Evolutionary conservation across 2,888 invertebrate genomes (phyloP), one percentile per base, ranked within the genome.

Genomic region (Euphydryas editha): DNA sequence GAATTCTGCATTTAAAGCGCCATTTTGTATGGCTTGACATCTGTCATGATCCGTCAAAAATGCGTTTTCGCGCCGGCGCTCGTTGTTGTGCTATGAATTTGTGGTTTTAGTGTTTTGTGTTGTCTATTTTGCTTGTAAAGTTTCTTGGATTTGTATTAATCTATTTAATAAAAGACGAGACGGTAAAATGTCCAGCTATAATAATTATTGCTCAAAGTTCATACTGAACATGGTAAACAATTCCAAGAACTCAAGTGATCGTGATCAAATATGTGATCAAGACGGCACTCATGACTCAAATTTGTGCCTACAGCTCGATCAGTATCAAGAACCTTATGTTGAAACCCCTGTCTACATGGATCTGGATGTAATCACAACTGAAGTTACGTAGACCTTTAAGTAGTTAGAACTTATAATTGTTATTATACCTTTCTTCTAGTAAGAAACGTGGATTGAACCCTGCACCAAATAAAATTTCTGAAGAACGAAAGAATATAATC

Each of bases 401-500:
- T 44, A 44, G 17, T 24, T 44, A 44, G 17, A n/a, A 44, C 44
- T n/a, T 44, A 44, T 44, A 17, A n/a, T n/a, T 17, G 17, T 44
- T n/a, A 44, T 44, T n/a, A 44, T 44, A 15, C 44, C 7, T 44
- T 44, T 44, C 44, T 44, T n/a, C 6, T 44, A 44, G 44, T 21
- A 20, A 49, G 17, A 51, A 51, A 51, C 51, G 51, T 51, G 49
- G 49, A 46, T 47, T 42, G 58, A 58, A 58, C 44, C 44, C 58
- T 58, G 58, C 58, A 58, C 58, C 58, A 58, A 58, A 58, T 58
- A 58, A 42, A 58, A 58, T 58, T 42, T 58, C 58, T 42, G 58
- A 58, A 58, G 58, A 55, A 36, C 55, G 36, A 30, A 55, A 55
- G 36, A 17, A 55, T 24, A 36, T 36, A 17, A 30, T 55, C 17